A percentile compares a stretch with the other conserved stretches of the same genome.
Evolutionary conservation across 2,113 vertebrate genomes (phyloP).

Genomic region (Hepsetus odoe): DNA sequence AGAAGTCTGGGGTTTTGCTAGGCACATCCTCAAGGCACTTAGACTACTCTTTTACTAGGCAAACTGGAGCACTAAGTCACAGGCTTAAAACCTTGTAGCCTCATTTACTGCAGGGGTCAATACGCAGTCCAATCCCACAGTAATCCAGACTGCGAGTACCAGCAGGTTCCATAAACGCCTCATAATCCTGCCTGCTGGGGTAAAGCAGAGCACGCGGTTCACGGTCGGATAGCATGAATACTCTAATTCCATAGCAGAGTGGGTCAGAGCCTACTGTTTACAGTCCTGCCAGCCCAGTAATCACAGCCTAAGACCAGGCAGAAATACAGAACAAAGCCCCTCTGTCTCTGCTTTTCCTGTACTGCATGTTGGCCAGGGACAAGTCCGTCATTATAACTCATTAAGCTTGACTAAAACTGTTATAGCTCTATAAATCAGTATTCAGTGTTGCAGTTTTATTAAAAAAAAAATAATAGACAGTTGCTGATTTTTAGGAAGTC

Average conservation of each 20-base stretch:
- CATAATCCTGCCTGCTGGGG: slow-evolving; percentile 58
- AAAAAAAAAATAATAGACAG: slow-evolving; percentile 30
- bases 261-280: slow-evolving; percentile 51
- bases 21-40: slow-evolving; percentile 31
- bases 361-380: slow-evolving; percentile 26
- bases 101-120: slow-evolving; percentile 60
- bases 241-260: slow-evolving; percentile 52
- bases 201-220: slow-evolving; percentile 24
- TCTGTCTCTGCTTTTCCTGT: slow-evolving; percentile 4
- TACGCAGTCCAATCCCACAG: slow-evolving; percentile 42
- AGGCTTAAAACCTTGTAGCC: slow-evolving; percentile 45
- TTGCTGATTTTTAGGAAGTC: slow-evolving; percentile 19
- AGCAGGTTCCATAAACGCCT: slow-evolving; percentile 62
- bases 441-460: slow-evolving; percentile 52
- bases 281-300: slow-evolving; percentile 44
- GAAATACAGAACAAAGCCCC: slow-evolving; percentile 35
- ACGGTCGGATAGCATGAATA: slow-evolving; percentile 48
- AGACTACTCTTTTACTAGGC: slow-evolving; percentile 45
- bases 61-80: slow-evolving; percentile 54
- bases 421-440: slow-evolving; percentile 28
- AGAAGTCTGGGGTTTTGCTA: slow-evolving; percentile 32
- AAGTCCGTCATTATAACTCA: slow-evolving; percentile 59
- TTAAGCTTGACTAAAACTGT: slow-evolving; percentile 56
- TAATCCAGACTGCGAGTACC: slow-evolving; percentile 51
- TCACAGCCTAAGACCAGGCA: slow-evolving; percentile 42